Evolutionary conservation across 2,797 vertebrate species (phyloP), one percentile per base, ranked within the genome.

Genomic region (Mormyrops attenuatus): DNA sequence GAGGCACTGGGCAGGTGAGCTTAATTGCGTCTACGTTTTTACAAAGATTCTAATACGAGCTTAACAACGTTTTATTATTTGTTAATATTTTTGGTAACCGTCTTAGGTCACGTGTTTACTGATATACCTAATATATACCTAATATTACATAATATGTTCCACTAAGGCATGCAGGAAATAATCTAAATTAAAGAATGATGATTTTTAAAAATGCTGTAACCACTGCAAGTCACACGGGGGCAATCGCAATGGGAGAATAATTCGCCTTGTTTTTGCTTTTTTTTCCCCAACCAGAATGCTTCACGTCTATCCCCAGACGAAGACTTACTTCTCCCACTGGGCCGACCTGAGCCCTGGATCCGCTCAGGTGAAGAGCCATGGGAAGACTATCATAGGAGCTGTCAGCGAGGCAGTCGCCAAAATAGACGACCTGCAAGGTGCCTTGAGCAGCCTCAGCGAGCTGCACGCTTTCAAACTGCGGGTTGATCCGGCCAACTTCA

Each of bases 281-380:
- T 11, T 4, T 44, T 1, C 55, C 55, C 9, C 50, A 9, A 1
- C 3, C 92, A 97, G 97, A 93, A 93, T 96, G 96, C 90, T 97
- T 55, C 0, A 0, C 0, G 95, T 95, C 80, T 96, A 96, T 41
- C 96, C 96, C 0, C 95, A 97, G 88, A 96, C 96, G 92, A 97
- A 97, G 92, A 95, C 93, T 92, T 97, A 97, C 94, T 97, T 97
- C 92, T 9, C 95, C 90, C 95, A 97, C 91, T 97, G 96, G 94
- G 2, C 91, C 0, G 95, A 95, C 34, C 0, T 94, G 89, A 88
- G 1, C 5, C 34, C 55, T 0, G 91, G 91, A 89, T 97, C 96
- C 0, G 88, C 90, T 5, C 87, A 92, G 0, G 91, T 97, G 88
- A 94, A 88, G 89, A 92, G 80, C 53, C 96, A 97, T 0, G 96